These are phyloP conservation scores for Tonatia bakeri DNA, from an alignment of 2,113 vertebrate species.

Conservation along the genomic window DNA sequence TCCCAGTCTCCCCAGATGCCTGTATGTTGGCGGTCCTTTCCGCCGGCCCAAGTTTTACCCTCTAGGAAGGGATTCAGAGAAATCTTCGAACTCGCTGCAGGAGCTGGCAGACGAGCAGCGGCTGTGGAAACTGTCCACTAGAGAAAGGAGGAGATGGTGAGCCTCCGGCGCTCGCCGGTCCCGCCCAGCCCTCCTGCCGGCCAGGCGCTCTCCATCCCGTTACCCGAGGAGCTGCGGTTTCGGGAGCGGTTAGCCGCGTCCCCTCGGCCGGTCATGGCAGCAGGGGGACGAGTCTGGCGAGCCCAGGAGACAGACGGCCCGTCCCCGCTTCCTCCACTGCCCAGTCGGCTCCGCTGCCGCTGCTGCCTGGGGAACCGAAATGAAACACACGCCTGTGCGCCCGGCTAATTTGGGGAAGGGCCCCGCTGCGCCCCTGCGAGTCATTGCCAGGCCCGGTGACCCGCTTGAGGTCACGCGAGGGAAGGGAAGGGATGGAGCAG, in stretches of 20 bases:
- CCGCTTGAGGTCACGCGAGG: accelerated
- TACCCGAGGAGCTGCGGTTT: slow-evolving; percentile 68
- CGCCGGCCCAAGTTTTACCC: slow-evolving; percentile 76
- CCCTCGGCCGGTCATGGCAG: slow-evolving; percentile 36
- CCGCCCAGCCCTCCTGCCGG: accelerated
- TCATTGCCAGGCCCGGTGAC: not conserved
- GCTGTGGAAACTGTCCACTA: slow-evolving; percentile 87
- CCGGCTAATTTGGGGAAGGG: not conserved
- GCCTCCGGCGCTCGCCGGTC: accelerated
- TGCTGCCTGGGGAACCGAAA: slow-evolving; percentile 69
- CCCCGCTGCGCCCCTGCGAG: not conserved
- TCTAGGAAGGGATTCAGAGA: slow-evolving; percentile 77
- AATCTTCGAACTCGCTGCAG: slow-evolving; percentile 86
- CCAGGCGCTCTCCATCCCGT: slow-evolving; percentile 71
- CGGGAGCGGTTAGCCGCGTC: slow-evolving; percentile 51
- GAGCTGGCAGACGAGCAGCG: slow-evolving; percentile 88
- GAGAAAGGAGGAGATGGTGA: not conserved
- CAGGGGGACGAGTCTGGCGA: slow-evolving; percentile 35
- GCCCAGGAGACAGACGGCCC: slow-evolving; percentile 71
- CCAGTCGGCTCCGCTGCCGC: slow-evolving; percentile 81
- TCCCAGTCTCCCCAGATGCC: not conserved
- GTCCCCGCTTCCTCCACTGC: slow-evolving; percentile 75
- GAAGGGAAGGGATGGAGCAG: accelerated
- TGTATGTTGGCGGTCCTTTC: not conserved
- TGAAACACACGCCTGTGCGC: not conserved